Percentiles rank a stretch among this genome's conserved stretches.
These are phyloP conservation scores for Koerneria pararmatus DNA, from an alignment of 2,888 invertebrate genomes.

Conservation along the genomic window DNA sequence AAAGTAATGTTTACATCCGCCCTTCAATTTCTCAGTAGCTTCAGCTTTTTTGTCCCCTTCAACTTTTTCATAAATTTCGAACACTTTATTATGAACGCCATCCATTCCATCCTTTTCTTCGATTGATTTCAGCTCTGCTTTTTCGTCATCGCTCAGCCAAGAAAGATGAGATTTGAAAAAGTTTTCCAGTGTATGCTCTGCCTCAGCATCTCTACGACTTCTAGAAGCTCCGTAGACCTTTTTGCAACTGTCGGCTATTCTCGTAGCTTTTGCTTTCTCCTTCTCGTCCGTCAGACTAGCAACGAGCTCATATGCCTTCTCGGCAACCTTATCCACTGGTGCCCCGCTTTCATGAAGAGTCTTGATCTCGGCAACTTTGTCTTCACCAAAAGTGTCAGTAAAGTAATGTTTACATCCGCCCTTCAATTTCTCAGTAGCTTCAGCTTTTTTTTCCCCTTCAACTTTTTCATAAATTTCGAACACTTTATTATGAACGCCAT, in stretches of 20 bases:
- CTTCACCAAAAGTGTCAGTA: conserved; percentile 37
- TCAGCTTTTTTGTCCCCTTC: conserved; percentile 38
- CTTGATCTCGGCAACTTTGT: conserved; percentile 34
- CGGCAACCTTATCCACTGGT: conserved; percentile 27
- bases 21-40: conserved; percentile 39
- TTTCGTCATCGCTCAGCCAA: conserved; percentile 37
- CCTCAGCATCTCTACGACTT: conserved; percentile 35
- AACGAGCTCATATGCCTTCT: conserved; percentile 28
- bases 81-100: conserved; percentile 26
- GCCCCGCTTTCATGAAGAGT: conserved; percentile 40
- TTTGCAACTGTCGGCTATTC: conserved; percentile 25
- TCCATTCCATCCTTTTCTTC: conserved; percentile 32
- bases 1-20: conserved; percentile 38
- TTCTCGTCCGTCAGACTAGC: conserved; percentile 22
- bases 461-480: conserved; percentile 25
- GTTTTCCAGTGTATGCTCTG: conserved; percentile 25
- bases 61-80: conserved; percentile 27
- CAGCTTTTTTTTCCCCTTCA: conserved; percentile 24
- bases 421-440: conserved; percentile 28
- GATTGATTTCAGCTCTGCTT: conserved; percentile 33
- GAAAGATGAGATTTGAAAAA: conserved; percentile 27
- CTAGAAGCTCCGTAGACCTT: conserved; percentile 27
- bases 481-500: conserved; percentile 24
- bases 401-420: conserved; percentile 34
- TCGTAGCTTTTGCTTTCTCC: conserved; percentile 25